phyloP scores from a whole-genome alignment of 1,140 invertebrate species.

The Chionoecetes opilio region DNA sequence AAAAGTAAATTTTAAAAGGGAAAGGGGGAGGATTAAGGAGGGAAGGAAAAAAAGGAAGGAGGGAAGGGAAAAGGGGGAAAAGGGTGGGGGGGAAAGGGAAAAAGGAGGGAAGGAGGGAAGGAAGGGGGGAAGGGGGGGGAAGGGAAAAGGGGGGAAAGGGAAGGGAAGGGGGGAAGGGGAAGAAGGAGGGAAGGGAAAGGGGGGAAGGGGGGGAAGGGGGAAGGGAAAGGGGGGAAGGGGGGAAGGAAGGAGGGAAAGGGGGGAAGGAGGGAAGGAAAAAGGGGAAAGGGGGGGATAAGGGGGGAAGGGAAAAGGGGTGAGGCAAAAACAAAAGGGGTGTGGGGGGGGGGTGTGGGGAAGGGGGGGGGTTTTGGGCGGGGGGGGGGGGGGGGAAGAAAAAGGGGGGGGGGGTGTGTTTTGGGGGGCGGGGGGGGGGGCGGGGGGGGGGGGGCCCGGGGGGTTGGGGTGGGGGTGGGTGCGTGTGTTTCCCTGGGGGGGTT shows the following conservation, averaged over 20 bases:
- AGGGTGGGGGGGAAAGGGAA: not conserved
- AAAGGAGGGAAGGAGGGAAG: not conserved
- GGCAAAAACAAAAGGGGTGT: not conserved
- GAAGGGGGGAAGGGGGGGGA: not conserved
- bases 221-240: not conserved
- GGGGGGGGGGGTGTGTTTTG: too few species aligned
- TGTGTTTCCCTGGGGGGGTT: too few species aligned
- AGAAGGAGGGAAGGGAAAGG: not conserved
- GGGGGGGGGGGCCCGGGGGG: too few species aligned
- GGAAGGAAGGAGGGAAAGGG: not conserved
- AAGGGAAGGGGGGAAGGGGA: not conserved
- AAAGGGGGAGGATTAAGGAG: not conserved
- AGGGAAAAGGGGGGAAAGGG: too few species aligned
- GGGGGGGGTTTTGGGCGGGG: too few species aligned
- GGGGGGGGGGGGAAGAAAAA: too few species aligned
- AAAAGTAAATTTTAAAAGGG: too few species aligned
- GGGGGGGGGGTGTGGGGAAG: too few species aligned
- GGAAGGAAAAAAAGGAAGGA: not conserved
- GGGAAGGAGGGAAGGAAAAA: not conserved
- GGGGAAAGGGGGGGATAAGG: not conserved
- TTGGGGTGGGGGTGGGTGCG: too few species aligned
- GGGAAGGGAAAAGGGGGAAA: not conserved
- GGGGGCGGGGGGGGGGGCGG: too few species aligned
- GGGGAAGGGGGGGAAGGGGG: not conserved
- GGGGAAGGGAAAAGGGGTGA: not conserved